Conservation (phyloP, 2,888 invertebrate genomes). For the Rosalia funebris region DNA sequence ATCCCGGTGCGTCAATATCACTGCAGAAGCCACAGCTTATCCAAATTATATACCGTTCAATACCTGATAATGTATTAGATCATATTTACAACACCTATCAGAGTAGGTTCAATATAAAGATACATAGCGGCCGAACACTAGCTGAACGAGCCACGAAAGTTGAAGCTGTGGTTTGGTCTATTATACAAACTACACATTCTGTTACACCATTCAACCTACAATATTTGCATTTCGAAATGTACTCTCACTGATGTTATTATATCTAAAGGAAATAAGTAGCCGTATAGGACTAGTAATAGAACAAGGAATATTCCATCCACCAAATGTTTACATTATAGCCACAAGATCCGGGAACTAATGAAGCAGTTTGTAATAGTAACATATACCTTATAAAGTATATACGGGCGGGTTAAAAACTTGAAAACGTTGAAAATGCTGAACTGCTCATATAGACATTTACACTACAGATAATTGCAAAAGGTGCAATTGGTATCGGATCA, state of each 20-base stretch:
- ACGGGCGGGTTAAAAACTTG: not conserved
- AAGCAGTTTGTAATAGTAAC: too few species aligned
- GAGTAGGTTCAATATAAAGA: not conserved
- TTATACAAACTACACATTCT: not conserved
- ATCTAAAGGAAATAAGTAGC: not conserved
- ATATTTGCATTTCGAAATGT: not conserved
- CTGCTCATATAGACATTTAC: not conserved
- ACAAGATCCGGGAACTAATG: too few species aligned
- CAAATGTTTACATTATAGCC: not conserved
- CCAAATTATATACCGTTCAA: not conserved
- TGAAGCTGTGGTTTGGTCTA: not conserved
- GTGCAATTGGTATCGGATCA: not conserved
- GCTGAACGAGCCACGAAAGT: not conserved
- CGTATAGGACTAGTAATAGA: not conserved
- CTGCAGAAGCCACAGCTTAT: not conserved
- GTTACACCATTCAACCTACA: not conserved
- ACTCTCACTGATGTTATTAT: not conserved
- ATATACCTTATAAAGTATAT: not conserved
- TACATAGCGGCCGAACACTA: not conserved
- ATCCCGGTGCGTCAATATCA: too few species aligned
- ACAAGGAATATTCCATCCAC: not conserved
- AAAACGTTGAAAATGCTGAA: not conserved
- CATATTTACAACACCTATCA: not conserved
- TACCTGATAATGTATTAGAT: not conserved
- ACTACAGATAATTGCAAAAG: not conserved